Base-by-base conservation (phyloP, 1,140 invertebrate genomes). In the Lepidurus apus region DNA sequence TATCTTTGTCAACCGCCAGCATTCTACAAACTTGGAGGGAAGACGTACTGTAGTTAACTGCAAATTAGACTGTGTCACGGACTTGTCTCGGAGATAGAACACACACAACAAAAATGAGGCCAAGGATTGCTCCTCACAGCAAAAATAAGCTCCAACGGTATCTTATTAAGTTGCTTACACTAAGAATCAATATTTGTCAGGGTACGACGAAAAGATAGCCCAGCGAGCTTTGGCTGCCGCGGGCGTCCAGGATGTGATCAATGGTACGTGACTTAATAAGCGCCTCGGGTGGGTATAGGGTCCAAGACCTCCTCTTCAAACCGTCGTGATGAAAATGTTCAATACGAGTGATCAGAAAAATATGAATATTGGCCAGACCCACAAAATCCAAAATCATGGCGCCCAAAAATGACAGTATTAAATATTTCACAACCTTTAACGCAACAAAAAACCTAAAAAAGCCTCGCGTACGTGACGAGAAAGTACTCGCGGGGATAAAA, bases 241-340 rank as follows among this genome's bases (percentile, higher is more conserved):
- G 1, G 34, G 34, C 34, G 53, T 65, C 53, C 53, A 65, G 53
- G 13, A 65, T 65, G 53, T 65, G 53, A 65, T 65, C 53, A 65
- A 65, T 65, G 17, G 53, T n/a, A 65, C 53, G 53, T 65, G 53
- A 65, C 53, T 65, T 65, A 65, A 65, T 65, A 65, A 65, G 53
- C 53, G n/a, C 13, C 53, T 65, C 53, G 53, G 53, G 53, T 17
- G 53, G 1, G 53, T 65, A 65, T 21, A n/a, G 17, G 53, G 53
- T n/a, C n/a, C 53, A n/a, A 21, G 53, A 21, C 21, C 53, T 17
- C 53, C 8, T 65, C 6, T 65, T 9, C 17, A 65, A 65, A 65
- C 21, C 8, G 53, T 65, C 21, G 53, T 7, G 53, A 65, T 65
- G 21, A 65, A 65, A 17, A 65, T 13, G 53, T 13, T n/a, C 53